Base-by-base conservation (phyloP, 2,888 invertebrate species). In the Ceriagrion tenellum region DNA sequence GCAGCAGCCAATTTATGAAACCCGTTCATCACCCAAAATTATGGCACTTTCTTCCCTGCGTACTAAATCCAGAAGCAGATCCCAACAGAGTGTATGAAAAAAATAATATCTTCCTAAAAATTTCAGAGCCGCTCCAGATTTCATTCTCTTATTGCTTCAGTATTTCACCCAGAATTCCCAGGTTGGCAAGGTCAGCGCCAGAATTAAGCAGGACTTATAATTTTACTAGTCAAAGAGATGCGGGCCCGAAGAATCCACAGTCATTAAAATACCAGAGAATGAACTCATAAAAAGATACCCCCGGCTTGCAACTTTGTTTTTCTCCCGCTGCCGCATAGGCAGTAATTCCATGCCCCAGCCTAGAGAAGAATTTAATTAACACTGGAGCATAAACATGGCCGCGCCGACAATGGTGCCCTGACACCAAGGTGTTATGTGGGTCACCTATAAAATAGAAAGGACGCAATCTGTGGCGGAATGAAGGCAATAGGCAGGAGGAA, bases 361-460 rank as follows among this genome's bases (percentile, higher is more conserved):
- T 81, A 30, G 30, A 55, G 47, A 55, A 89, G 89, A 89, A 55
- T 89, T 89, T 89, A 89, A 89, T 89, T 89, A 89, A 89, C 89
- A 89, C n/a, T 26, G 89, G n/a, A 55, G 89, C 55, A 89, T 89
- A 89, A 89, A 89, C 89, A 89, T 20, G 55, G 18, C 23, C 3
- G 55, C 55, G 55, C 55, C 30, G 55, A 89, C 89, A 89, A 89
- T 89, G 89, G 89, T n/a, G 55, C 23, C n/a, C 47, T 89, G 89
- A 89, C 89, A 89, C 89, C 89, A 16, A 55, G 55, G n/a, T 89
- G 55, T 89, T 89, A 89, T 89, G 89, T 89, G 89, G 89, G 89
- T 89, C 89, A 89, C 89, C 89, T 55, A 89, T 89, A 89, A 89
- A 89, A 47, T 47, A 89, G n/a, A 23, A n/a, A 12, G 89, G 89